Evolutionary conservation across 53 echinoderm and acorn worm genomes (phyloP), one percentile per base, ranked within the genome.

Genomic region (Paracentrotus lividus): DNA sequence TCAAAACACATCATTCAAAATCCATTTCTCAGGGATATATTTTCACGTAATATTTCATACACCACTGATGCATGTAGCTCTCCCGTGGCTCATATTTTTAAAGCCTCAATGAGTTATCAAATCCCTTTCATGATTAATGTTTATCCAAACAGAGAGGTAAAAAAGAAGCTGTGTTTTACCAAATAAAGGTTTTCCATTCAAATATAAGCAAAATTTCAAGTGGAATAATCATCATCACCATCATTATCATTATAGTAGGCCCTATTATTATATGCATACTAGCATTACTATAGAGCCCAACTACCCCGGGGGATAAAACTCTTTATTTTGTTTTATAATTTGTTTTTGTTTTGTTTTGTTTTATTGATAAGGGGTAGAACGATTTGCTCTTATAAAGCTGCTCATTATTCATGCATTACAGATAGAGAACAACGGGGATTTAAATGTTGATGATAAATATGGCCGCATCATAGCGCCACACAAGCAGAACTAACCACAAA

Each of bases 401-500:
- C 27, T 13, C 60, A 60, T n/a, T 26, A 60, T 60, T n/a, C 60
- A 36, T 38, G 40, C 72, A 72, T 75, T 38, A 40, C 36, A 75
- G 40, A 18, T n/a, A n/a, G 75, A 21, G 42, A 78, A 78, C 81
- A 78, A 78, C 45, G 36, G 75, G 75, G 68, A 75, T 75, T 38
- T 40, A 24, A 69, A 12, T n/a, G n/a, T n/a, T n/a, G 7, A 16
- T 69, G 47, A 78, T 45, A 69, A 78, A 78, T 45, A 44, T 78
- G 81, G 42, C n/a, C 45, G 45, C 81, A 47, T 10, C 38, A 20
- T 16, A 38, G 75, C 20, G 18, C 36, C 75, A 40, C 40, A 78
- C 43, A 78, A 78, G 45, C 81, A 45, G 81, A 12, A n/a, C 81
- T 78, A 45, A 78, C 81, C 43, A 47, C 81, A 45, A 69, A 78